phyloP scores from a whole-genome alignment of 2,888 invertebrate species.

The Sclerodermus sp. region DNA sequence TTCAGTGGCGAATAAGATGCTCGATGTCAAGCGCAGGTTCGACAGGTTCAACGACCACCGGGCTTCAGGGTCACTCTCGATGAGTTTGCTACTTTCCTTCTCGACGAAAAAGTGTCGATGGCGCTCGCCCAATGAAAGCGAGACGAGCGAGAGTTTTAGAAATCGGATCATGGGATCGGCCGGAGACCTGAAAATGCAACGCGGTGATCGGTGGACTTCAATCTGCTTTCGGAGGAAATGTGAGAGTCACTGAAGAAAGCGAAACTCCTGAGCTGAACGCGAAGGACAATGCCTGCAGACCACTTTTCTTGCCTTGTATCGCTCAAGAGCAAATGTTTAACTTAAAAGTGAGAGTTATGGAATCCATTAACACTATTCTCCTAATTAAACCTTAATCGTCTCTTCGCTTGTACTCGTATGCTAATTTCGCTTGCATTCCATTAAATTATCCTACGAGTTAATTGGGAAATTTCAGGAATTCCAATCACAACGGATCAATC shows the following conservation, averaged over 20 bases:
- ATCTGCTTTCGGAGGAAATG: constrained; percentile 36
- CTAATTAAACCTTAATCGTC: too few relatives aligned
- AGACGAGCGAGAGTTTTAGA: constrained; percentile 47
- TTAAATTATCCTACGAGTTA: too few relatives aligned
- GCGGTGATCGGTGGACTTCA: constrained; percentile 23
- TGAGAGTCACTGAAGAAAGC: constrained; percentile 45
- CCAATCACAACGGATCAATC: too few relatives aligned
- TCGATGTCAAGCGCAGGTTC: too few relatives aligned
- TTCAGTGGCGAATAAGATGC: too few relatives aligned
- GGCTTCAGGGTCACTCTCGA: constrained; percentile 34
- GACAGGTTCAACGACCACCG: constrained; percentile 39
- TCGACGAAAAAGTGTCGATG: constrained; percentile 28
- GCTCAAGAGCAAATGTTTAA: constrained; percentile 7
- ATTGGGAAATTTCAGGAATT: too few relatives aligned
- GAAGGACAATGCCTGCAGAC: too few relatives aligned
- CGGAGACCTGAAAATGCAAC: constrained; percentile 39
- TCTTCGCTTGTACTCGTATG: too few relatives aligned
- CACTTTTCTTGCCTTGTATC: constrained; percentile 11
- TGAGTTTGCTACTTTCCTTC: constrained; percentile 30
- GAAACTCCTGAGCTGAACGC: constrained; percentile 37
- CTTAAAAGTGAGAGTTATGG: background rate
- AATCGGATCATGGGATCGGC: constrained; percentile 43
- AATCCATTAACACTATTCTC: background rate
- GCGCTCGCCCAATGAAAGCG: constrained; percentile 38
- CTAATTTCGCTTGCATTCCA: too few relatives aligned